A percentile compares a stretch with the other conserved stretches of the same genome.
Conservation (phyloP, 1,140 invertebrate genomes). For the Pseudomyrmex dendroicus region DNA sequence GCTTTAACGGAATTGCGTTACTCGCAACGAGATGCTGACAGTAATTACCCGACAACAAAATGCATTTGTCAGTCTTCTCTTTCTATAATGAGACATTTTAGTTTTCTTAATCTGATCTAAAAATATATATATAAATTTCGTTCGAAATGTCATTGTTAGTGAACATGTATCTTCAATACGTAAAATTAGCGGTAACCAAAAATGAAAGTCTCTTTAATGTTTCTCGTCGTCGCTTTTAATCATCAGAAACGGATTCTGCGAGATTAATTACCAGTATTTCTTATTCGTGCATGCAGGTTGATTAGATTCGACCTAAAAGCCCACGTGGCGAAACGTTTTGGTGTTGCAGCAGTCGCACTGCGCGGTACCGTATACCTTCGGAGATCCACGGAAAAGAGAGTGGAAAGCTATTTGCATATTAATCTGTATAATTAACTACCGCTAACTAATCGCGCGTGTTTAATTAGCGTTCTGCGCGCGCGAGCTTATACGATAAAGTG, state of each 20-base stretch:
- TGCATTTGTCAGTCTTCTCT: conserved; percentile 25
- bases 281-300: conserved; percentile 47
- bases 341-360: conserved; percentile 17
- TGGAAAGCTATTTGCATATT: conserved; percentile 73
- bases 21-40: not conserved
- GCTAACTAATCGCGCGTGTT: conserved; percentile 74
- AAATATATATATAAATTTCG: too few relatives aligned
- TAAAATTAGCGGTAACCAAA: not conserved
- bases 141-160: too few relatives aligned
- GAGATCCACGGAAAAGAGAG: conserved; percentile 23
- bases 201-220: conserved; percentile 48
- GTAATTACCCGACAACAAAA: conserved; percentile 18
- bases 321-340: conserved; percentile 31
- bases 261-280: conserved; percentile 69
- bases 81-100: not conserved
- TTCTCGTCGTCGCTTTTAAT: conserved; percentile 19
- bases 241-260: conserved; percentile 41
- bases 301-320: conserved; percentile 60
- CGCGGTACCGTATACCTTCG: conserved; percentile 41
- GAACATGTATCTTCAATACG: not conserved
- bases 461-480: conserved; percentile 67
- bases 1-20: conserved; percentile 2
- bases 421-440: conserved; percentile 77
- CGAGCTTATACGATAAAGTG: conserved; percentile 41
- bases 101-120: not conserved